Evolutionary conservation across 2,888 invertebrate genomes (phyloP).

Genomic region (Muscina levida): DNA sequence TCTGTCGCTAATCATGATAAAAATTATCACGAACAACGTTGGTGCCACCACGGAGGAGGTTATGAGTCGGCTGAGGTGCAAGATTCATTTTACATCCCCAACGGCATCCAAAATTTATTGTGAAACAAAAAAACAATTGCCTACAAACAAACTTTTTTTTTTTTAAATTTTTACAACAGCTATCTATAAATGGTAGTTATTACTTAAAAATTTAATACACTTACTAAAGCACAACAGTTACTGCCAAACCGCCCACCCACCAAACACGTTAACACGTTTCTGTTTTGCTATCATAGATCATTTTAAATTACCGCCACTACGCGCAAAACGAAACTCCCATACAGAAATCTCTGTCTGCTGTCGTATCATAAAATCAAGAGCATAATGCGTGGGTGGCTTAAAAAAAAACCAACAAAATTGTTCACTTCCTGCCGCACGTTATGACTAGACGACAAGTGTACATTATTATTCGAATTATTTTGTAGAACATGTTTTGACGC

Average conservation of each 20-base stretch:
- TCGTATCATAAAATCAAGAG: conserved; percentile 36
- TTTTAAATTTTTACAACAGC: no score
- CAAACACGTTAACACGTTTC: conserved; percentile 58
- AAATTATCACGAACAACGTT: no score
- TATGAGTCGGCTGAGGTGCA: background rate
- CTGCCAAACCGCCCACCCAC: conserved; percentile 8
- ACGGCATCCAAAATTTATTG: no score
- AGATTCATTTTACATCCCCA: no score
- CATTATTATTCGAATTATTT: conserved; percentile 62
- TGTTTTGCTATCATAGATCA: conserved; percentile 58
- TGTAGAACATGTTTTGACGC: conserved; percentile 51
- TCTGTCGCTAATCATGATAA: no score
- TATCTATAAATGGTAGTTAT: no score
- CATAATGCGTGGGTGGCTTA: conserved; percentile 19
- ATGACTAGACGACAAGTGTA: conserved; percentile 64
- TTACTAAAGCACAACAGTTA: no score
- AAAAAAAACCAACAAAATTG: no score
- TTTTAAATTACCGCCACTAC: conserved; percentile 52
- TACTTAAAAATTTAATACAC: no score
- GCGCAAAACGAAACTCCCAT: conserved; percentile 22
- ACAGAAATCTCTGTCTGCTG: conserved; percentile 41
- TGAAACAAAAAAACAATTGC: no score
- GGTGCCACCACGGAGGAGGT: no score
- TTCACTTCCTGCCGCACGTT: background rate
- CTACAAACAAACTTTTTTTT: no score